These are phyloP conservation scores for Dasyurus viverrinus DNA, from an alignment of 2,113 vertebrate genomes.

Conservation along the genomic window DNA sequence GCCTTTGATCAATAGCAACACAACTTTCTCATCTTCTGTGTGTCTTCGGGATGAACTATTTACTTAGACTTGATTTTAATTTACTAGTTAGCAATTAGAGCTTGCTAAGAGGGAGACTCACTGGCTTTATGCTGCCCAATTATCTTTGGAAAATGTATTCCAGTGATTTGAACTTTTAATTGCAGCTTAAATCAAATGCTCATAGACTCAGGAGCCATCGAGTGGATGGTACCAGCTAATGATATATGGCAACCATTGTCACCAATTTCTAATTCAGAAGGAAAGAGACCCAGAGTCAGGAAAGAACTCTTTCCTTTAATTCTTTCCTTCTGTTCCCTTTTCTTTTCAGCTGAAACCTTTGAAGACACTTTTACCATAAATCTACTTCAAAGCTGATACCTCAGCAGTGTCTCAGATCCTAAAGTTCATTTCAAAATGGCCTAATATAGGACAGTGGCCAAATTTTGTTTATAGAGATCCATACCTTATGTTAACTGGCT, in stretches of 20 bases:
- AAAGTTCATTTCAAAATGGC: slow-evolving; percentile 37
- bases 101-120: slow-evolving; percentile 51
- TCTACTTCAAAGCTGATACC: slow-evolving; percentile 42
- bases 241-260: slow-evolving; percentile 51
- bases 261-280: slow-evolving; percentile 25
- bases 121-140: neutral
- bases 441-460: neutral
- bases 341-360: slow-evolving; percentile 16
- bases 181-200: slow-evolving; percentile 72
- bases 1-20: slow-evolving; percentile 69
- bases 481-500: slow-evolving; percentile 33
- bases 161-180: slow-evolving; percentile 74
- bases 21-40: slow-evolving; percentile 52
- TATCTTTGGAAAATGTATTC: slow-evolving; percentile 74
- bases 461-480: slow-evolving; percentile 40
- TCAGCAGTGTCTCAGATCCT: neutral
- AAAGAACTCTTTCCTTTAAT: neutral
- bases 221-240: slow-evolving; percentile 58
- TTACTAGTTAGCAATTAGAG: slow-evolving; percentile 67
- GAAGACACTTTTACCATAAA: slow-evolving; percentile 23
- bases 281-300: neutral
- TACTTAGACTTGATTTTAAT: slow-evolving; percentile 71
- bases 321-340: neutral
- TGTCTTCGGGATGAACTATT: slow-evolving; percentile 68
- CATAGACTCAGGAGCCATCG: slow-evolving; percentile 28